Conservation (phyloP, 2,113 vertebrate genomes). For the Atractosteus spatula region DNA sequence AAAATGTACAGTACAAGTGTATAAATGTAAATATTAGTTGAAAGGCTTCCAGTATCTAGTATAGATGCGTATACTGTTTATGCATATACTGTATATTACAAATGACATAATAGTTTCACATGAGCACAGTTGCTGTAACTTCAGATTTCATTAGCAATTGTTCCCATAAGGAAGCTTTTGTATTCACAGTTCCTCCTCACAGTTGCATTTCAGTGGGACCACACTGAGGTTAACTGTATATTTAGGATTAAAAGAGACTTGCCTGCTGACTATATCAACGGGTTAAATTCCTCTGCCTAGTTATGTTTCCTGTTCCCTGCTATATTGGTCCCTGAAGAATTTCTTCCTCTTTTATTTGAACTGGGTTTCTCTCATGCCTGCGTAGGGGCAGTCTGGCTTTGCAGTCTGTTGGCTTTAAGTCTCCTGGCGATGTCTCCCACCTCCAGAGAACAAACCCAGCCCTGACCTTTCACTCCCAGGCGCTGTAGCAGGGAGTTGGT, state of each 20-base stretch:
- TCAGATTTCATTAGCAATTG: no score
- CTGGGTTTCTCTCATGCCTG: not conserved
- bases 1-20: no score
- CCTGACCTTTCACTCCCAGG: constrained; percentile 52
- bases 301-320: not conserved
- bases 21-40: no score
- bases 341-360: not conserved
- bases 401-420: not conserved
- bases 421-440: constrained; percentile 1
- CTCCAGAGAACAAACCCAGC: constrained; percentile 30
- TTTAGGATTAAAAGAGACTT: not conserved
- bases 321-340: not conserved
- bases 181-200: no score
- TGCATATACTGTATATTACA: no score
- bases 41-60: no score
- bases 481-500: constrained; percentile 28
- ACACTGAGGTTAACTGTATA: no score
- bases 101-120: no score
- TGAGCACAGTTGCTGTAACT: no score
- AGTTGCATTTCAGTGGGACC: no score
- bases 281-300: not conserved
- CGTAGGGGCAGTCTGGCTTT: not conserved
- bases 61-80: no score
- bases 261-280: not conserved
- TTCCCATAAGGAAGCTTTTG: no score